Percentiles rank a stretch among this genome's conserved stretches.
Conservation (phyloP, 2,888 invertebrate species). For the Nephrocerus scutellatus region DNA sequence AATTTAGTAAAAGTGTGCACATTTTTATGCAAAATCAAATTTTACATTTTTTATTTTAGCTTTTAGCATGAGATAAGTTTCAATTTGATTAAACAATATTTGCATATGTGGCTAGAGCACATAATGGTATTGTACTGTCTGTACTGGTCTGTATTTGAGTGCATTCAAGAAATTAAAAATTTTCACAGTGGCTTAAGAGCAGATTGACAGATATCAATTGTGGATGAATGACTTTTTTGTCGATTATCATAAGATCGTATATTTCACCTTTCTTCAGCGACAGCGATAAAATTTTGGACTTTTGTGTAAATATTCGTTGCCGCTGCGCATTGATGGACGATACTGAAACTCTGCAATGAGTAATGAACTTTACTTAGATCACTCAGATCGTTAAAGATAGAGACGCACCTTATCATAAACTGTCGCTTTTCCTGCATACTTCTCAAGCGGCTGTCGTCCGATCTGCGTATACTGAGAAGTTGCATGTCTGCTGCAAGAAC, state of each 20-base stretch:
- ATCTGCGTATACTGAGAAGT: slow-evolving; percentile 53
- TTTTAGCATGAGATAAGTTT: no score
- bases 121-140: no score
- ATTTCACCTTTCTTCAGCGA: slow-evolving; percentile 61
- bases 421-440: slow-evolving; percentile 56
- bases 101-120: no score
- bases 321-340: slow-evolving; percentile 61
- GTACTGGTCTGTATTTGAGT: no score
- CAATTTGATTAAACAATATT: no score
- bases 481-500: slow-evolving; percentile 59
- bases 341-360: slow-evolving; percentile 42
- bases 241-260: slow-evolving; percentile 52
- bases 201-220: slow-evolving; percentile 63
- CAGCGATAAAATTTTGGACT: slow-evolving; percentile 55
- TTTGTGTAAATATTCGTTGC: slow-evolving; percentile 55
- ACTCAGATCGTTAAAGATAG: not conserved
- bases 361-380: not conserved
- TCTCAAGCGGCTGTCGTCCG: slow-evolving; percentile 56
- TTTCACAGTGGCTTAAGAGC: slow-evolving; percentile 51
- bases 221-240: slow-evolving; percentile 58
- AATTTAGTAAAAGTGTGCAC: no score
- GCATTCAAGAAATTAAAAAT: no score
- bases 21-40: no score
- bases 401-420: slow-evolving; percentile 51
- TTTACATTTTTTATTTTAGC: no score